Evolutionary conservation across 2,888 invertebrate genomes (phyloP), one percentile per base, ranked within the genome.

Genomic region (Drosophila pseudotakahashii): DNA sequence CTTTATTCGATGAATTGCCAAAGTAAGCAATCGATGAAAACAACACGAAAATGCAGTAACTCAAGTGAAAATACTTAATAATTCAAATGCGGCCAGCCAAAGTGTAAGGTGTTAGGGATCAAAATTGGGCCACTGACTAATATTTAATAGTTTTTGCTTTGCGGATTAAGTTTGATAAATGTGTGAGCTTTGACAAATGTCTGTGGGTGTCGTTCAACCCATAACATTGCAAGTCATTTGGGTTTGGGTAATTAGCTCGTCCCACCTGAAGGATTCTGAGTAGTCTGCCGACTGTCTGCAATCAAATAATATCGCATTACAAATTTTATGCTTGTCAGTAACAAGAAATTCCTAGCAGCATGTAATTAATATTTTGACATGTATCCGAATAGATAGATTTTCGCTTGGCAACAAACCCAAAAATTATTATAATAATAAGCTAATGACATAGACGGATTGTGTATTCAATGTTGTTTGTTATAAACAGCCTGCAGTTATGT

Each of bases 301-400:
- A 54, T 32, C 61, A 39, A 58, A 64, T 60, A 61, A 71, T 78
- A 37, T 83, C 73, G 57, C 70, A 78, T 84, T 84, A 78, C 85
- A 71, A 57, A 54, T 53, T 72, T 58, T 69, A 59, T 63, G 73
- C 60, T 60, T 72, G 45, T 48, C 72, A 54, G 57, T 52, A 51
- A 50, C 68, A 62, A 63, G 54, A 63, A 69, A 60, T 70, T 70
- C 60, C 57, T 57, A 58, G 71, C 75, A 73, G 55, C 75, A 5
- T 55, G 79, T 79, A 79, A 79, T 79, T 79, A 81, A 79, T 79
- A 79, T 80, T 83, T 61, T 64, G 68, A 55, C 68, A 68, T 60
- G 26, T 32, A 47, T 36, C 37, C 44, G 13, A 7, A 34, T 48
- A 10, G 42, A 19, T 36, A n/a, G 55, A 16, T 41, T 32, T 36